A percentile compares a stretch with the other conserved stretches of the same genome.
Evolutionary conservation across 2,888 invertebrate genomes (phyloP).

Genomic region (Dryococelus australis): DNA sequence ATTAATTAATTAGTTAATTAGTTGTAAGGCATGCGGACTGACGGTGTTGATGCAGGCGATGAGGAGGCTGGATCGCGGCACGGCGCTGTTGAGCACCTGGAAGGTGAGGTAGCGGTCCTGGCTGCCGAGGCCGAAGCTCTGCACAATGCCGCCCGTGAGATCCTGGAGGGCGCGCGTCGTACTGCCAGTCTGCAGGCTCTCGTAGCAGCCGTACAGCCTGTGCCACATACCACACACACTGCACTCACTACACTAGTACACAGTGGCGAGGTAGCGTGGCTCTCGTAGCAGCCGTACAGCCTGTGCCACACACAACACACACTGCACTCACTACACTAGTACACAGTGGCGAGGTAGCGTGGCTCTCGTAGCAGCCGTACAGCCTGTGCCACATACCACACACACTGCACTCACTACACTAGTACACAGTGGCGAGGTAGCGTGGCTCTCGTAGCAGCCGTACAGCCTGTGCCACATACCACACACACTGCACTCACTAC

Average conservation of each 20-base stretch:
- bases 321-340: no score
- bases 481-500: background rate
- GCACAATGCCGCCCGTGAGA: conserved; percentile 77
- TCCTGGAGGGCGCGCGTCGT: conserved; percentile 75
- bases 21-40: conserved; percentile 52
- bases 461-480: conserved; percentile 62
- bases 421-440: no score
- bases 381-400: conserved; percentile 58
- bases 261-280: no score
- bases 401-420: background rate
- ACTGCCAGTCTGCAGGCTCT: conserved; percentile 68
- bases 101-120: conserved; percentile 72
- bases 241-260: background rate
- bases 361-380: conserved; percentile 74
- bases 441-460: conserved; percentile 73
- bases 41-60: conserved; percentile 71
- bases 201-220: conserved; percentile 76
- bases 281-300: no score
- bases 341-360: no score
- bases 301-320: no score
- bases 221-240: conserved; percentile 31
- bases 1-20: no score
- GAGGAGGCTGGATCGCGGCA: conserved; percentile 73
- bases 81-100: conserved; percentile 73
- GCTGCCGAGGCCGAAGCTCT: conserved; percentile 72